Conservation (phyloP, 2,888 invertebrate species). For the Leptogaster cylindrica region DNA sequence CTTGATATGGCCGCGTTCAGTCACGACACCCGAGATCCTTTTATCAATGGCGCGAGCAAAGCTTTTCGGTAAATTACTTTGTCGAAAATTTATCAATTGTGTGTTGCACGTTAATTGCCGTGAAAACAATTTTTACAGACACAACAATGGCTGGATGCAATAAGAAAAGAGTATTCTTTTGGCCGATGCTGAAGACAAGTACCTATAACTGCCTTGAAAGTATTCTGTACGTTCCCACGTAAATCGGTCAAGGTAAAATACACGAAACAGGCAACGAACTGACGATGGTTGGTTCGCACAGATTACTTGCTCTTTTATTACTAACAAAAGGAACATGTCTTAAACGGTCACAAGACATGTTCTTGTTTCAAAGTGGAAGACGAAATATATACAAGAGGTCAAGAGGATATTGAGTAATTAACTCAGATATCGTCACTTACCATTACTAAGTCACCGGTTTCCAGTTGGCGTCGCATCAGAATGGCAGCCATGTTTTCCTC, state of each 20-base stretch:
- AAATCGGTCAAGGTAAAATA: conserved; percentile 47
- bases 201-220: conserved; percentile 41
- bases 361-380: conserved; percentile 11
- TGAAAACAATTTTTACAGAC: neutral
- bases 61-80: conserved; percentile 31
- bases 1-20: no score
- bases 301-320: conserved; percentile 1
- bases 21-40: neutral
- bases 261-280: conserved; percentile 17
- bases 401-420: neutral
- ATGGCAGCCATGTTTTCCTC: conserved; percentile 85
- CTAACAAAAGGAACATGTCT: conserved; percentile 7
- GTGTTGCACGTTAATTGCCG: neutral
- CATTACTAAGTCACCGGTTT: conserved; percentile 81
- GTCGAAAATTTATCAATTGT: conserved; percentile 9
- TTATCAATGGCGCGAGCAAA: conserved; percentile 10
- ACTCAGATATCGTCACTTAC: conserved; percentile 67
- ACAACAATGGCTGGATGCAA: neutral
- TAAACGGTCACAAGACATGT: neutral
- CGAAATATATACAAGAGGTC: neutral
- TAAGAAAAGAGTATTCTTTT: conserved; percentile 37
- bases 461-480: conserved; percentile 78
- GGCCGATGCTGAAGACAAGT: conserved; percentile 32
- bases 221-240: conserved; percentile 45
- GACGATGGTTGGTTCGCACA: neutral